A percentile compares a stretch with the other conserved stretches of the same genome.
Conservation (phyloP, 2,888 invertebrate genomes). For the Brassicogethes aeneus region DNA sequence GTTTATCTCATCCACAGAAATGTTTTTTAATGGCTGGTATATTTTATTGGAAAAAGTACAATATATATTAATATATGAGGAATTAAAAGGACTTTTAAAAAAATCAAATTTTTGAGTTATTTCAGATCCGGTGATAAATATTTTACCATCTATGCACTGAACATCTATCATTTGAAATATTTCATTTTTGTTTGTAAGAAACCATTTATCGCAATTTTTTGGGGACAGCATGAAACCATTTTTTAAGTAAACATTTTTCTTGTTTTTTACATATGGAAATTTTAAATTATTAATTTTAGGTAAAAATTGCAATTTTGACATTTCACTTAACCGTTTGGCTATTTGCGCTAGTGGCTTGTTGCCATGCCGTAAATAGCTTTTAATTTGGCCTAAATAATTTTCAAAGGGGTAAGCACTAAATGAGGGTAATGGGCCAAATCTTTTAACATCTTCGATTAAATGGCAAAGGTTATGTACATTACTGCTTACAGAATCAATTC, state of each 20-base stretch:
- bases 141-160: neutral
- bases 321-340: constrained; percentile 8
- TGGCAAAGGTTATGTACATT: constrained; percentile 15
- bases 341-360: constrained; percentile 12
- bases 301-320: constrained; percentile 3
- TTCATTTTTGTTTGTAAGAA: constrained; percentile 6
- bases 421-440: constrained; percentile 10
- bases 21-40: too few relatives aligned
- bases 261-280: neutral
- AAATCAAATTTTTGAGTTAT: constrained; percentile 6
- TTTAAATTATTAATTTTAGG: neutral
- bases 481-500: constrained; percentile 10
- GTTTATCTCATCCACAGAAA: too few relatives aligned
- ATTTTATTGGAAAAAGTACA: too few relatives aligned
- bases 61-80: constrained; percentile 7
- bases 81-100: constrained; percentile 6
- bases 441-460: constrained; percentile 13
- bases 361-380: constrained; percentile 8
- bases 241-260: too few relatives aligned
- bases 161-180: constrained; percentile 5
- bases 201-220: constrained; percentile 6
- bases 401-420: constrained; percentile 12
- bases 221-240: constrained; percentile 4
- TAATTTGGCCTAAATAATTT: constrained; percentile 9
- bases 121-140: constrained; percentile 4